Conservation (phyloP, 2,888 invertebrate genomes). For the Beris chalybata region DNA sequence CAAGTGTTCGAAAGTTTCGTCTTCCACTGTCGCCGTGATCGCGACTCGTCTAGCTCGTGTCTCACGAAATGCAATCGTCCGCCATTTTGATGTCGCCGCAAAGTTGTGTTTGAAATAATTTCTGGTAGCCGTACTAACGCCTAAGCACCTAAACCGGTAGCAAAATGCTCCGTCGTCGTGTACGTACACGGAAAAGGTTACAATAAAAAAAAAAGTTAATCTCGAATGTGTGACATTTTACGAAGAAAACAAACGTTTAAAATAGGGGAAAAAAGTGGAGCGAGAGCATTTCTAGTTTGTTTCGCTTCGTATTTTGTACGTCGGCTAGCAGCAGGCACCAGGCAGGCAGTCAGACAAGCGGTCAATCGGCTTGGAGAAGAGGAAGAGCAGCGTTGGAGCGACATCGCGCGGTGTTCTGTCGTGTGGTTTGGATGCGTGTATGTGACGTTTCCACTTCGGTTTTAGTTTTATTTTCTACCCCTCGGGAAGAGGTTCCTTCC, state of each 20-base stretch:
- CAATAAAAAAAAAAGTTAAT: no score
- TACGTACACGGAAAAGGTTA: constrained; percentile 7
- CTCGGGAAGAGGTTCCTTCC: constrained; percentile 43
- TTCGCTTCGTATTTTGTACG: no score
- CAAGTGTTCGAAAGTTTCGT: neutral
- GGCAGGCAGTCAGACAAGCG: no score
- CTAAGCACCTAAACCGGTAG: constrained; percentile 31
- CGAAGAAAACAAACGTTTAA: no score
- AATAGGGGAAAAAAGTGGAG: no score
- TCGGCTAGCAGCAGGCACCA: no score
- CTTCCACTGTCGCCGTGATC: constrained; percentile 18
- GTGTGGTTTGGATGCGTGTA: constrained; percentile 40
- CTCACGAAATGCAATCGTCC: constrained; percentile 25
- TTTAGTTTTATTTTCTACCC: constrained; percentile 45
- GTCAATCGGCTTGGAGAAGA: neutral
- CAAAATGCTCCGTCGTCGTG: constrained; percentile 7
- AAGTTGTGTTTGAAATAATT: constrained; percentile 12
- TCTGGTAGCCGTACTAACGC: constrained; percentile 19
- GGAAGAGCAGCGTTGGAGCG: constrained; percentile 9
- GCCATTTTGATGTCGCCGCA: constrained; percentile 36
- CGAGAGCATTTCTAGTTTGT: no score
- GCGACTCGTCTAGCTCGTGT: constrained; percentile 18
- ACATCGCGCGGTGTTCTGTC: neutral
- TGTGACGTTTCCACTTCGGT: constrained; percentile 42
- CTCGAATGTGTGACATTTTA: no score